Evolutionary conservation across 1,140 invertebrate genomes (phyloP), one percentile per base, ranked within the genome.

Genomic region (Polyergus mexicanus): DNA sequence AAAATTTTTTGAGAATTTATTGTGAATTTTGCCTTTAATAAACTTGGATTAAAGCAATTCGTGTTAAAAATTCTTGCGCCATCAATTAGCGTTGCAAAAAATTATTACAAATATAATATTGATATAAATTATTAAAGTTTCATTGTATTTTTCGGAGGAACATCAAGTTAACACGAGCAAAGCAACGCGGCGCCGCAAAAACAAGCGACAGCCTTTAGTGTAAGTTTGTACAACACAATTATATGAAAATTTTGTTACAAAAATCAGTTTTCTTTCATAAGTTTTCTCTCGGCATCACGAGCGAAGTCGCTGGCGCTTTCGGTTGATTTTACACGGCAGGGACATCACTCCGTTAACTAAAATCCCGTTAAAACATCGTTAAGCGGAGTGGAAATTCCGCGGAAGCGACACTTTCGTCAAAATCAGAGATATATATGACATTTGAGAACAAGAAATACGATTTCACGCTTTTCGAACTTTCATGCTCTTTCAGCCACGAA

Each of bases 191-290:
- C 19, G 60, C 11, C 19, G 47, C 28, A 69, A 71, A 78, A 75
- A 89, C 54, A 74, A 69, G 71, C 54, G 68, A n/a, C 60, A 58
- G 68, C 56, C 74, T 78, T 28, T n/a, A 47, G 62, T 76, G 19
- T 56, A 85, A 63, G 69, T 85, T 87, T 54, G 60, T 7, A 47
- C 62, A 60, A 75, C 25, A 58, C 58, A 58, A 75, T 77, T 71
- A 65, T 63, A 56, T 84, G 62, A 83, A 54, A 83, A 83, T 74
- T 83, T 44, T n/a, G 68, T 74, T 83, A 72, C 54, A 28, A 83
- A 80, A 80, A 83, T 83, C 78, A 74, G 78, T 83, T 83, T 83
- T 83, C 54, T 51, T 51, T 74, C 51, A 6, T 28, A 80, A 80
- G 65, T 80, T 51, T 51, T 51, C 47, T 51, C 47, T 19, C 47